These are phyloP conservation scores for Glareola pratincola DNA, from an alignment of 2,113 vertebrate genomes.

Conservation along the genomic window DNA sequence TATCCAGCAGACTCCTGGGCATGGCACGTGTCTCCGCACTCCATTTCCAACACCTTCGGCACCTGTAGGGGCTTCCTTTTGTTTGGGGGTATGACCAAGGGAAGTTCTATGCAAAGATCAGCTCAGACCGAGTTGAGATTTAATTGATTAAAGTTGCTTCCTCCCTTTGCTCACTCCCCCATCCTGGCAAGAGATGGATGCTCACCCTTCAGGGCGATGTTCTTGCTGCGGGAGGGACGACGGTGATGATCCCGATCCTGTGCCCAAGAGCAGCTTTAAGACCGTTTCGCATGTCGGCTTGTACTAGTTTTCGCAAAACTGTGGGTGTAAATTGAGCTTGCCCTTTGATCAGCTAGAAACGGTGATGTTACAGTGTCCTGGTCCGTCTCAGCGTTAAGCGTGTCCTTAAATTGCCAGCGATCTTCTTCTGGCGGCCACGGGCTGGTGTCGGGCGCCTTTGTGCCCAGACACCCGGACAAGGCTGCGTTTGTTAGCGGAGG, in stretches of 20 bases:
- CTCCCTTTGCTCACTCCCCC: not conserved
- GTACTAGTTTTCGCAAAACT: not conserved
- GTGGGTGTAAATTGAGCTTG: not conserved
- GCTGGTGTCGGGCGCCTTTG: not conserved
- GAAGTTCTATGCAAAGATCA: not conserved
- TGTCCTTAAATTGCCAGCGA: not conserved
- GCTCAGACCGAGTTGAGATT: not conserved
- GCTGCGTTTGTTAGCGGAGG: not conserved
- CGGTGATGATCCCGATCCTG: not conserved
- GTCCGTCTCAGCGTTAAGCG: not conserved
- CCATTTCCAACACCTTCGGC: not conserved
- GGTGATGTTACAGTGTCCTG: not conserved
- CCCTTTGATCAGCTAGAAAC: not conserved
- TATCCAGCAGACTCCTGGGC: not conserved
- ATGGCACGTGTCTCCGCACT: fast-evolving
- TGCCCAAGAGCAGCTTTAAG: not conserved
- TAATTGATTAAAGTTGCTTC: not conserved
- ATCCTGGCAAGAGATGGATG: not conserved
- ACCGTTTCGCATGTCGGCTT: not conserved
- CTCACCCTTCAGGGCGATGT: not conserved
- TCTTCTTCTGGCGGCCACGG: not conserved
- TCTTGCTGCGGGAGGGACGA: not conserved
- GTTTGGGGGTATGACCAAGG: not conserved
- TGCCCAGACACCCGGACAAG: not conserved
- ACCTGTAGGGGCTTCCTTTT: fast-evolving